Conservation (phyloP, 2,888 invertebrate genomes). For the Tubulanus polymorphus region DNA sequence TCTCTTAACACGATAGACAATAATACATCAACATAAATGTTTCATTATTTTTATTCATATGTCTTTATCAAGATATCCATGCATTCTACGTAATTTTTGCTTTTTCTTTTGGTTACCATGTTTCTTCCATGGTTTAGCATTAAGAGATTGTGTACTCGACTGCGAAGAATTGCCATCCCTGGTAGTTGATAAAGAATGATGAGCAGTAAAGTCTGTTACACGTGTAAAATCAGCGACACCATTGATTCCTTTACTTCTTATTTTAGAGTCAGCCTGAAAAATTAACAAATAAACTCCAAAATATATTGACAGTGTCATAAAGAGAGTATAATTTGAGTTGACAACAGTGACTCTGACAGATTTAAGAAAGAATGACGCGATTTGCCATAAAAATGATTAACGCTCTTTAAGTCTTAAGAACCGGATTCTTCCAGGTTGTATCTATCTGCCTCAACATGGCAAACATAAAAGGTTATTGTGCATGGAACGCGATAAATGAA, state of each 20-base stretch:
- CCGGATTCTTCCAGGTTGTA: no score
- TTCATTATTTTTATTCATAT: no score
- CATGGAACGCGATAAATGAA: no score
- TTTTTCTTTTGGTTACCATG: slow-evolving; percentile 85
- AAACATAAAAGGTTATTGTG: no score
- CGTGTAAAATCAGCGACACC: slow-evolving; percentile 25
- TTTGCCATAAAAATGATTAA: no score
- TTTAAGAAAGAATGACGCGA: slow-evolving; percentile 1
- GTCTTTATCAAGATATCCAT: slow-evolving; percentile 80
- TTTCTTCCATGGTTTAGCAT: slow-evolving; percentile 77
- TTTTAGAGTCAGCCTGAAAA: slow-evolving; percentile 25
- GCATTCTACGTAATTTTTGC: slow-evolving; percentile 84
- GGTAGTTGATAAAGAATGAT: slow-evolving; percentile 6
- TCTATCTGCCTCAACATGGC: no score
- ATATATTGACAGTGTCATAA: not conserved
- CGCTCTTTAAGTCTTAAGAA: no score
- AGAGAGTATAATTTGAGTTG: not conserved
- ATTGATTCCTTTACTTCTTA: slow-evolving; percentile 29
- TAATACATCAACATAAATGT: no score
- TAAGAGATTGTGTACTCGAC: slow-evolving; percentile 55
- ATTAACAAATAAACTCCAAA: not conserved
- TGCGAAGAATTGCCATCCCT: slow-evolving; percentile 6
- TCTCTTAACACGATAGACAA: no score
- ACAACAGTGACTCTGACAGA: not conserved
- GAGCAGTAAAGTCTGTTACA: slow-evolving; percentile 19